Percentiles rank a stretch among this genome's conserved stretches.
Conservation (phyloP, 2,113 vertebrate genomes). For the Phaetusa simplex region DNA sequence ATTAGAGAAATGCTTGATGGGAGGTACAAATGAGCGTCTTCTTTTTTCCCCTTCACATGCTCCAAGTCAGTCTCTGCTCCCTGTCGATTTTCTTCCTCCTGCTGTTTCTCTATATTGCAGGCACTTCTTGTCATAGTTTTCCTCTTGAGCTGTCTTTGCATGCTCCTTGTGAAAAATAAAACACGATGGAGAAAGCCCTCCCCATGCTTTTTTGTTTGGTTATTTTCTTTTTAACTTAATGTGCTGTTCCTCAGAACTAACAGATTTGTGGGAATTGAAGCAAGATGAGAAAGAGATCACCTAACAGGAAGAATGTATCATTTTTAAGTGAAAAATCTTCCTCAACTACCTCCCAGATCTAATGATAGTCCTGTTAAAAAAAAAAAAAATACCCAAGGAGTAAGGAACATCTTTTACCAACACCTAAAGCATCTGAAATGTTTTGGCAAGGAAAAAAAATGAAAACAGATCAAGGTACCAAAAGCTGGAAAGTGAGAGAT, state of each 20-base stretch:
- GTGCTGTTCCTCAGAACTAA: background rate
- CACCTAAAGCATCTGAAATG: background rate
- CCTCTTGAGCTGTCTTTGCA: background rate
- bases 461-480: background rate
- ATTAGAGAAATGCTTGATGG: background rate
- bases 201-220: background rate
- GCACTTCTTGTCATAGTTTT: background rate
- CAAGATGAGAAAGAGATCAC: background rate
- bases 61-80: background rate
- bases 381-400: background rate
- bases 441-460: background rate
- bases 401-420: background rate
- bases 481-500: background rate
- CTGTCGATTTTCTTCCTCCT: background rate
- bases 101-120: background rate
- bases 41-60: background rate
- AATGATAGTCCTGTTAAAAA: background rate
- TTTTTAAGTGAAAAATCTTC: background rate
- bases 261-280: background rate
- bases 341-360: background rate
- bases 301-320: background rate
- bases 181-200: background rate
- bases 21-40: background rate
- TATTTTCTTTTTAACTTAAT: background rate
- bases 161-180: background rate